Evolutionary conservation across 2,888 invertebrate species (phyloP).

Genomic region (Elegia similella): DNA sequence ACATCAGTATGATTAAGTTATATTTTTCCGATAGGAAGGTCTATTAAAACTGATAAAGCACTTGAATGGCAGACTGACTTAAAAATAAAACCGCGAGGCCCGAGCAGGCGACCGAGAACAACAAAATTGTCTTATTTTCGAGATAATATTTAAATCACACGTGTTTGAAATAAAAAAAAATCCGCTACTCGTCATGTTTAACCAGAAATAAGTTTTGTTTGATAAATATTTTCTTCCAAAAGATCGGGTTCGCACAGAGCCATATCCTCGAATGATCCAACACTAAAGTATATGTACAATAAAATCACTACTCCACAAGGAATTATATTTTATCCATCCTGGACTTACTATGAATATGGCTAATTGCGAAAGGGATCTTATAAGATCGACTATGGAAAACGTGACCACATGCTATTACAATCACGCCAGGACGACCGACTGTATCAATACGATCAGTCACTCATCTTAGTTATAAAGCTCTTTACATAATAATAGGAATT

Average conservation of each 20-base stretch:
- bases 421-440: neutral
- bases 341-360: neutral
- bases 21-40: too few species aligned
- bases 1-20: too few species aligned
- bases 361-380: neutral
- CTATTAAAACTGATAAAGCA: too few species aligned
- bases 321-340: neutral
- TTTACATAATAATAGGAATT: too few species aligned
- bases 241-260: neutral
- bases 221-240: neutral
- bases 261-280: neutral
- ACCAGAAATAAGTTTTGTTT: neutral
- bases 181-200: neutral
- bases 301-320: constrained; percentile 13
- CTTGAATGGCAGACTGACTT: too few species aligned
- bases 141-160: neutral
- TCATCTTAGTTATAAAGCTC: too few species aligned
- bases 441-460: neutral
- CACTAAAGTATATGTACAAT: constrained; percentile 11
- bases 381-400: neutral
- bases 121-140: neutral
- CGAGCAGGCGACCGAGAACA: neutral
- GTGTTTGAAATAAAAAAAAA: neutral
- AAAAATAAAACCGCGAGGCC: too few species aligned
- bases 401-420: neutral